Conservation (phyloP, 2,888 invertebrate species). For the Patella pellucida region DNA sequence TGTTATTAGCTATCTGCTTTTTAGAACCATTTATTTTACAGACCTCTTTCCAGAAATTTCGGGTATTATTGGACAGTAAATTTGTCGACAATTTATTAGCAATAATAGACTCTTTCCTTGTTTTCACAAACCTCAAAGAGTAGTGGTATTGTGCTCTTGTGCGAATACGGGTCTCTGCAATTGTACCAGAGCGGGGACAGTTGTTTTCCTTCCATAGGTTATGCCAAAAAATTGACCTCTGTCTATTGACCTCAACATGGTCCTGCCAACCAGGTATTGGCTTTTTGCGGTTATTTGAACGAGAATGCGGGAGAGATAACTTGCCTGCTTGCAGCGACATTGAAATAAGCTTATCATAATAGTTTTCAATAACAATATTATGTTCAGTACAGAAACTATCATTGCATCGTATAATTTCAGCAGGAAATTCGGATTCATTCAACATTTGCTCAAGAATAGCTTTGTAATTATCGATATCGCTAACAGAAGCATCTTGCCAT, state of each 20-base stretch:
- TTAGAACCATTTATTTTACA: background rate
- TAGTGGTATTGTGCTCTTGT: constrained; percentile 9
- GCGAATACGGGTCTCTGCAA: background rate
- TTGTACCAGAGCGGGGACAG: background rate
- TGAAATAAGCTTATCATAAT: background rate
- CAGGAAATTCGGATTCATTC: background rate
- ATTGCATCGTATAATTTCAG: background rate
- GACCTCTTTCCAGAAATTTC: constrained; percentile 2
- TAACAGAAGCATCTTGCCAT: no score
- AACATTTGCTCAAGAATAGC: no score
- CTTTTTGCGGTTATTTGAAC: background rate
- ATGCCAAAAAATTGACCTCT: background rate
- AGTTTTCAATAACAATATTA: background rate
- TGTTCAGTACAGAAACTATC: background rate
- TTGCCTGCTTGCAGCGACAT: background rate
- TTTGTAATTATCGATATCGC: no score
- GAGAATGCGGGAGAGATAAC: background rate
- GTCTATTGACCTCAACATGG: background rate
- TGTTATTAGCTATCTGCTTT: background rate
- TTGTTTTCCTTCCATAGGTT: background rate
- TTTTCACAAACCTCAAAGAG: background rate
- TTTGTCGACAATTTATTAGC: background rate
- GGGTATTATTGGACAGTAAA: background rate
- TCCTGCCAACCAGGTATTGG: background rate
- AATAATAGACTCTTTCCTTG: background rate